Conservation (phyloP, 2,113 vertebrate species). For the Hippocampus abdominalis region DNA sequence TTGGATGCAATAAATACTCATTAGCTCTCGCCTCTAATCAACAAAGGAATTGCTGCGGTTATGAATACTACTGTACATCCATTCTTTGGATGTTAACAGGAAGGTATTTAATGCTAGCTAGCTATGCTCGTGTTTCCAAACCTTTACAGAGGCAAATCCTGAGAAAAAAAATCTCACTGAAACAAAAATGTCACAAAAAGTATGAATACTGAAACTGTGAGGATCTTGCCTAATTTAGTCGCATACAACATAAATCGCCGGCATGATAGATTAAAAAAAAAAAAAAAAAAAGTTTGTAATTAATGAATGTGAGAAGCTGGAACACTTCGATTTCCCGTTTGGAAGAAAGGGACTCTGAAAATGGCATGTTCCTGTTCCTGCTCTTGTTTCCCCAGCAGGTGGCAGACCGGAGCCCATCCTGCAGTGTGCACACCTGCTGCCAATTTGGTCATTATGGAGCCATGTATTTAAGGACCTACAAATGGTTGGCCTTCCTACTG, state of each 20-base stretch:
- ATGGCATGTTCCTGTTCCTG: no score
- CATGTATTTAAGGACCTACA: no score
- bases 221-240: background rate
- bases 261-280: no score
- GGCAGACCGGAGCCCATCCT: no score
- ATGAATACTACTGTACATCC: constrained; percentile 5
- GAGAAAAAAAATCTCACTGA: background rate
- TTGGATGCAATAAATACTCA: constrained; percentile 30
- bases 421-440: no score
- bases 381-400: no score
- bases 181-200: background rate
- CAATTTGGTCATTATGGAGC: no score
- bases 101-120: background rate
- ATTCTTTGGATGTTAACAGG: constrained; percentile 3
- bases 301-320: background rate
- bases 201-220: background rate
- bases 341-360: no score
- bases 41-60: constrained; percentile 6
- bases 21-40: constrained; percentile 37
- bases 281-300: background rate
- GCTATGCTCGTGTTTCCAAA: background rate
- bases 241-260: no score
- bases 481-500: no score
- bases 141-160: background rate
- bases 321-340: background rate